Evolutionary conservation across 2,797 vertebrate species (phyloP).

Genomic region (Eulemur coronatus): DNA sequence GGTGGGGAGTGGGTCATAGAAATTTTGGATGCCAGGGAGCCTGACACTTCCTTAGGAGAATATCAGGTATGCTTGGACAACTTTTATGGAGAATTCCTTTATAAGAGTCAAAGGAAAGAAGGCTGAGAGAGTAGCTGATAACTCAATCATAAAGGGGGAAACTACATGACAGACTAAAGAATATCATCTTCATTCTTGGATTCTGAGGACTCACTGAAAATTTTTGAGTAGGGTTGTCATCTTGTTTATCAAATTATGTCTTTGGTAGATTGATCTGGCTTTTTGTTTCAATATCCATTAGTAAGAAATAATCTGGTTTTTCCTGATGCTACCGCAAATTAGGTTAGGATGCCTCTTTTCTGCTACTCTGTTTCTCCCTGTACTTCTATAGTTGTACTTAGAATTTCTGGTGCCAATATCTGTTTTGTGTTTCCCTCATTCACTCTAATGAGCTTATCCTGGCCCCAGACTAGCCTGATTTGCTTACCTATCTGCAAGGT

Average conservation of each 20-base stretch:
- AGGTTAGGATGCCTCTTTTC: not conserved
- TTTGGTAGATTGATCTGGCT: not conserved
- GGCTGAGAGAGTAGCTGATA: not conserved
- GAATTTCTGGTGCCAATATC: not conserved
- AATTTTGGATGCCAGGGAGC: not conserved
- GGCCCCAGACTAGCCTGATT: not conserved
- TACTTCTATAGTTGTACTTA: not conserved
- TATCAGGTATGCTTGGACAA: not conserved
- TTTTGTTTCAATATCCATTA: not conserved
- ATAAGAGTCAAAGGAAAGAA: not conserved
- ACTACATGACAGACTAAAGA: not conserved
- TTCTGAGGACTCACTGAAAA: not conserved
- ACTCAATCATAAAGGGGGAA: not conserved
- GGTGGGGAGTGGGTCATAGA: not conserved
- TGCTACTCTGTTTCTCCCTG: not conserved
- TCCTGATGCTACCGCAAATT: not conserved
- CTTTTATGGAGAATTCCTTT: not conserved
- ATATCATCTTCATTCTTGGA: not conserved
- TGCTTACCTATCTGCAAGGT: not conserved
- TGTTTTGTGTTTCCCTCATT: not conserved
- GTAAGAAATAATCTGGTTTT: not conserved
- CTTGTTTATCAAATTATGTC: not conserved
- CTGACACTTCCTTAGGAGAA: not conserved
- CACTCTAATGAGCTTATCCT: not conserved
- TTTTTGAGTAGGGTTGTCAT: not conserved